Percentiles rank a stretch among this genome's conserved stretches.
Conservation (phyloP, 2,888 invertebrate genomes). For the Platypus cylindrus region DNA sequence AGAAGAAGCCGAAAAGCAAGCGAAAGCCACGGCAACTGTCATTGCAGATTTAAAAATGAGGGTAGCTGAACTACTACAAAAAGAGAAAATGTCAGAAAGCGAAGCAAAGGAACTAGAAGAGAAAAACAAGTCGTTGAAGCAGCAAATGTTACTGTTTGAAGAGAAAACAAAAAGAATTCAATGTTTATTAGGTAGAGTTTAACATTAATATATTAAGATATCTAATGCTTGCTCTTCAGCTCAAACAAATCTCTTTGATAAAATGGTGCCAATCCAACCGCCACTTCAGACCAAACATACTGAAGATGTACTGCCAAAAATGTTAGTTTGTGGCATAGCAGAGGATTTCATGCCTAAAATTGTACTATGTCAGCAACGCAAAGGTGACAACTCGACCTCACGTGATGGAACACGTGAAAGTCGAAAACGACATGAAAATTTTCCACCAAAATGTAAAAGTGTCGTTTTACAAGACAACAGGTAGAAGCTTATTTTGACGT, state of each 20-base stretch:
- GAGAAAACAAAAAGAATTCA: constrained; percentile 46
- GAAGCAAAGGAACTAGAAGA: constrained; percentile 45
- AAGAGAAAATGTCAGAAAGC: constrained; percentile 42
- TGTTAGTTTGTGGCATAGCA: constrained; percentile 41
- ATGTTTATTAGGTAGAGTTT: constrained; percentile 26
- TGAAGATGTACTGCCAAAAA: constrained; percentile 37
- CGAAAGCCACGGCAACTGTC: constrained; percentile 35
- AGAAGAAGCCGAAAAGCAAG: constrained; percentile 37
- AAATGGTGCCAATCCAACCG: constrained; percentile 25
- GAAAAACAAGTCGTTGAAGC: constrained; percentile 43
- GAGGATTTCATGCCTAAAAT: constrained; percentile 42
- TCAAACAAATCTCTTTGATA: constrained; percentile 30
- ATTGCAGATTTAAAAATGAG: constrained; percentile 33
- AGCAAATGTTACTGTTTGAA: constrained; percentile 49
- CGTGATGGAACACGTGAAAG: constrained; percentile 54
- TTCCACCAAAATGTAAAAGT: too few relatives aligned
- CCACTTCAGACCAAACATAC: constrained; percentile 18
- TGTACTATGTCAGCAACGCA: constrained; percentile 37
- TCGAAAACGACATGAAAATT: too few relatives aligned
- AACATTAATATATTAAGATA: neutral
- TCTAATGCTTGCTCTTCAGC: constrained; percentile 27
- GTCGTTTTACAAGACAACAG: constrained; percentile 54
- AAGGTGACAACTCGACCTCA: constrained; percentile 15
- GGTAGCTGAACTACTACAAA: constrained; percentile 38
- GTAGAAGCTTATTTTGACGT: constrained; percentile 27